These are phyloP conservation scores for Drosophila bunnanda DNA, from an alignment of 2,888 invertebrate species.

Conservation along the genomic window DNA sequence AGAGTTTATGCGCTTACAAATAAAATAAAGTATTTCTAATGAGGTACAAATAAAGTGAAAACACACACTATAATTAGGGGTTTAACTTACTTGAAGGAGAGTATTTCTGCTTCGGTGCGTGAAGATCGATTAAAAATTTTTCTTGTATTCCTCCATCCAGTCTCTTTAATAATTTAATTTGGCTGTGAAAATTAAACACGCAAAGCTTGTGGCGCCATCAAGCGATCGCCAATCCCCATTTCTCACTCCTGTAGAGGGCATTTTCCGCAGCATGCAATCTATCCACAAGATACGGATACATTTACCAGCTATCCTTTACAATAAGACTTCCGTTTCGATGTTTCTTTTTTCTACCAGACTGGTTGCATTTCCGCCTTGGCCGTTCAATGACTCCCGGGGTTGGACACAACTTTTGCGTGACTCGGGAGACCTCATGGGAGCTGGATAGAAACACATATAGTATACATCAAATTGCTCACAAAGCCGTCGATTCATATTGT, in stretches of 20 bases:
- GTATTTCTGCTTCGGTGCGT: constrained; percentile 9
- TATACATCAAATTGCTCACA: constrained; percentile 38
- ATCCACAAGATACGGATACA: constrained; percentile 59
- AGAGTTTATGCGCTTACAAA: neutral
- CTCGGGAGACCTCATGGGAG: constrained; percentile 56
- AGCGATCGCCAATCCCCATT: constrained; percentile 35
- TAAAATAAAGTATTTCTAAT: neutral
- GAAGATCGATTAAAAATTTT: neutral
- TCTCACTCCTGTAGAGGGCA: constrained; percentile 31
- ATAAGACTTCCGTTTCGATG: constrained; percentile 60
- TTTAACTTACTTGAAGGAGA: neutral
- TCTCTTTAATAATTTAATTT: constrained; percentile 74
- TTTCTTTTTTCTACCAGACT: constrained; percentile 7
- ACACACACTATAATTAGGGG: neutral
- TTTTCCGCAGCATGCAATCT: constrained; percentile 58
- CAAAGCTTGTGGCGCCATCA: constrained; percentile 38
- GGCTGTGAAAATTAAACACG: constrained; percentile 53
- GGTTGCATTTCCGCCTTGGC: constrained; percentile 49
- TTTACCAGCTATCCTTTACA: constrained; percentile 63
- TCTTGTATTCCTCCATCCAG: neutral
- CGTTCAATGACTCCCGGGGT: constrained; percentile 64
- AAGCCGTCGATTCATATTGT: constrained; percentile 50
- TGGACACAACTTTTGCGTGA: constrained; percentile 63
- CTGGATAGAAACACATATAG: constrained; percentile 22
- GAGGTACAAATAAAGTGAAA: neutral